phyloP scores from a whole-genome alignment of 2,113 vertebrate species.

The Cyanoderma ruficeps region DNA sequence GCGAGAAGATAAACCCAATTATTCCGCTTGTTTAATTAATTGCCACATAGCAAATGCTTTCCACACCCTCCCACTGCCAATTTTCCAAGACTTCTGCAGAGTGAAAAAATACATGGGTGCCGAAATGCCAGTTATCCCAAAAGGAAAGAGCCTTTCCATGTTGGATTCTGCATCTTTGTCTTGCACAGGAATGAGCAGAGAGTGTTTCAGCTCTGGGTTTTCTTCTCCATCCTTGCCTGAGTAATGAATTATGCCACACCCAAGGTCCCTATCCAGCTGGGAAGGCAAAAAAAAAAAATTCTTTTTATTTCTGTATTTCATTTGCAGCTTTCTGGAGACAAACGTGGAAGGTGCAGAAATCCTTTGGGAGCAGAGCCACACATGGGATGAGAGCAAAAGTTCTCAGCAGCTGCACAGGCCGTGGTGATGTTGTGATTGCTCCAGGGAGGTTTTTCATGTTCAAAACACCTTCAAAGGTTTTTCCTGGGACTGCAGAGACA shows the following conservation, averaged over 20 bases:
- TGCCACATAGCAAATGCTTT: not conserved
- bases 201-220: not conserved
- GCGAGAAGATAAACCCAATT: not conserved
- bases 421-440: no score
- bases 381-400: not conserved
- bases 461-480: not conserved
- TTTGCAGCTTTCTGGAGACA: accelerated
- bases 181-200: accelerated
- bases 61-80: not conserved
- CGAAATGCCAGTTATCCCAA: not conserved
- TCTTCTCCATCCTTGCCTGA: not conserved
- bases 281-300: not conserved
- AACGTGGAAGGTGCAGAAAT: not conserved
- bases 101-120: not conserved
- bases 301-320: not conserved
- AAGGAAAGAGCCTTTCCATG: not conserved
- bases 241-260: not conserved
- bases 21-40: not conserved
- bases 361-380: not conserved
- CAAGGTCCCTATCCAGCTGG: not conserved
- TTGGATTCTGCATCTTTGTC: accelerated
- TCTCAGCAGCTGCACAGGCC: not conserved
- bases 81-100: not conserved
- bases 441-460: not conserved
- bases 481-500: not conserved